Evolutionary conservation across 2,888 invertebrate genomes (phyloP).

Genomic region (Epirrita christyi): DNA sequence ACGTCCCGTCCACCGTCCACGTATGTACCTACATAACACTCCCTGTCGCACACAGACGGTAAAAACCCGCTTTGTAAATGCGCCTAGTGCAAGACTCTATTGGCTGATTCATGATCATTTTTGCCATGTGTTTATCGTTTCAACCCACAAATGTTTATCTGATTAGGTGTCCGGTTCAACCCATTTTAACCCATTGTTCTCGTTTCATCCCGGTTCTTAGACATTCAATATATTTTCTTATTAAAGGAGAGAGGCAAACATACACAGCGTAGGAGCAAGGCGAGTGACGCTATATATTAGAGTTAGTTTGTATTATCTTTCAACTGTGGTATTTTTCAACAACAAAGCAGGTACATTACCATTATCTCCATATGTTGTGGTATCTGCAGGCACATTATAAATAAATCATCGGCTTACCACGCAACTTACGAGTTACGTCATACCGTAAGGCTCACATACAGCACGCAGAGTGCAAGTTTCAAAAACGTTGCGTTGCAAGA

Average conservation of each 20-base stretch:
- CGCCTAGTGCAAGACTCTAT: constrained; percentile 8
- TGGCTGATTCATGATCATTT: too few relatives aligned
- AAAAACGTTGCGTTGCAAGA: not conserved
- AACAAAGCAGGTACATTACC: too few relatives aligned
- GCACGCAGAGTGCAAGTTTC: not conserved
- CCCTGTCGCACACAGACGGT: constrained; percentile 27
- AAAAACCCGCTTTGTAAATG: constrained; percentile 26
- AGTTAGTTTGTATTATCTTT: not conserved
- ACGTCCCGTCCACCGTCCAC: too few relatives aligned
- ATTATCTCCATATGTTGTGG: too few relatives aligned
- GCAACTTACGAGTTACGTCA: not conserved
- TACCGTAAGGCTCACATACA: not conserved
- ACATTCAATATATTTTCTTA: too few relatives aligned
- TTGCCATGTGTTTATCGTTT: too few relatives aligned
- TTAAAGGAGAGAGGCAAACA: not conserved
- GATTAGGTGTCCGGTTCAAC: too few relatives aligned
- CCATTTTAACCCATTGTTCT: too few relatives aligned
- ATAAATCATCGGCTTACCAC: not conserved
- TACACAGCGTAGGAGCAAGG: constrained; percentile 6
- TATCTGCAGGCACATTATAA: too few relatives aligned
- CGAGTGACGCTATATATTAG: not conserved
- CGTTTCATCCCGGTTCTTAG: too few relatives aligned
- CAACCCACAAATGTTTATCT: too few relatives aligned
- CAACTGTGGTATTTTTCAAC: too few relatives aligned
- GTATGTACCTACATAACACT: constrained; percentile 8